These are phyloP conservation scores for Chloropsis cyanopogon DNA, from an alignment of 2,113 vertebrate species.

Conservation along the genomic window DNA sequence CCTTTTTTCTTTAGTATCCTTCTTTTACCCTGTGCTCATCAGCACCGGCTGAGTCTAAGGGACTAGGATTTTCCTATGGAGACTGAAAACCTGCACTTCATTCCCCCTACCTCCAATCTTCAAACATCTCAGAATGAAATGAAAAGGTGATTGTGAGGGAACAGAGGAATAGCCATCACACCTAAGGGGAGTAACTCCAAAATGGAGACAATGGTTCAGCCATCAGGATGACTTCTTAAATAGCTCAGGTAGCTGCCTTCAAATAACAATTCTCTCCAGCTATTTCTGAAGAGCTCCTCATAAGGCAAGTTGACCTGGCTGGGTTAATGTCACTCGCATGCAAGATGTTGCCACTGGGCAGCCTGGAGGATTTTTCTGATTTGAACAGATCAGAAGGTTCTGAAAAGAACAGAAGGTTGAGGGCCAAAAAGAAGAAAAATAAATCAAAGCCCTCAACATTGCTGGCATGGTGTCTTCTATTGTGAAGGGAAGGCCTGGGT, in stretches of 20 bases:
- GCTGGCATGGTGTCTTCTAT: neutral
- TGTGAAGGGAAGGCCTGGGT: neutral
- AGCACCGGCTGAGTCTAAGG: neutral
- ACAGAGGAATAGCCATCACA: neutral
- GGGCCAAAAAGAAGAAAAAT: conserved; percentile 15
- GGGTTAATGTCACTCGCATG: neutral
- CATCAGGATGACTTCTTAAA: conserved; percentile 7
- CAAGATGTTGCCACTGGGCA: neutral
- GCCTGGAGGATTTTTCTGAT: neutral
- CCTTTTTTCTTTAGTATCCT: neutral
- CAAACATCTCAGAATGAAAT: neutral
- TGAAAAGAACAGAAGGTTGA: conserved; percentile 22
- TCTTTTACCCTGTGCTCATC: neutral
- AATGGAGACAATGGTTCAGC: neutral
- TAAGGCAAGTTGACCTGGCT: neutral
- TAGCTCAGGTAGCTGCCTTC: neutral
- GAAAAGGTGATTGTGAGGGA: neutral
- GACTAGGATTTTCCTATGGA: neutral
- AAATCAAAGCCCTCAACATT: neutral
- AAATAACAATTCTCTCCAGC: conserved; percentile 11
- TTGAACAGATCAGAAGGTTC: conserved; percentile 23
- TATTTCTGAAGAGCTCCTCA: conserved; percentile 1
- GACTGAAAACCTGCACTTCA: neutral
- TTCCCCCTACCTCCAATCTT: neutral
- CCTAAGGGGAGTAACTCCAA: neutral